Evolutionary conservation across 2,797 vertebrate genomes (phyloP), one percentile per base, ranked within the genome.

Genomic region (Lagocephalus sceleratus): DNA sequence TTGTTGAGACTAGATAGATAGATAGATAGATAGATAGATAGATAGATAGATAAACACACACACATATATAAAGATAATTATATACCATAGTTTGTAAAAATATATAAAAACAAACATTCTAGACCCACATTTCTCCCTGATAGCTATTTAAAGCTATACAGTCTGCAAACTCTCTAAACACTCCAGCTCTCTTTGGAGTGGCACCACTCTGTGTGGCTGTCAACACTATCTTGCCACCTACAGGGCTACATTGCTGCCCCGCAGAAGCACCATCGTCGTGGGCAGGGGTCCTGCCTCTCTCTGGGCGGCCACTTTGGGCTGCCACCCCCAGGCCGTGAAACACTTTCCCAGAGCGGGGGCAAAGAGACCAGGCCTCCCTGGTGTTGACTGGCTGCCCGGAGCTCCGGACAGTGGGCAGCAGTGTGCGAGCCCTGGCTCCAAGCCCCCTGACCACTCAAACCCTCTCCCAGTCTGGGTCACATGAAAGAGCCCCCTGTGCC

Each of bases 401-500:
- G 82, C 79, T 74, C 74, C 57, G 85, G 84, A 92, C 90, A 92
- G 84, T 90, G 86, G 87, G 88, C 85, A 83, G 85, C 84, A 91
- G 90, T 92, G 90, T 92, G 85, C 75, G 74, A 82, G 71, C 73
- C 77, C 89, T 91, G 90, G 91, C 90, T 87, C 87, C 74, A 61
- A 81, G 85, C 91, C 90, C 78, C 88, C 73, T 47, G 72, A 85
- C 90, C 89, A 92, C 91, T 92, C 90, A 90, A 88, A 87, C 88
- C 86, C 88, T 90, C 87, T 90, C 88, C 79, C 78, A 79, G 85
- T 83, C 85, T 78, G 53, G 79, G 79, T 85, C 87, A 91, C 89
- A 91, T 92, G 90, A 92, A 92, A 92, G 89, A 76, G 70, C 75
- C 83, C 82, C 89, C 90, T 92, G 90, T 92, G 87, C 80, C 88